Evolutionary conservation across 2,113 vertebrate species (phyloP).

Genomic region (Ammodytes marinus): DNA sequence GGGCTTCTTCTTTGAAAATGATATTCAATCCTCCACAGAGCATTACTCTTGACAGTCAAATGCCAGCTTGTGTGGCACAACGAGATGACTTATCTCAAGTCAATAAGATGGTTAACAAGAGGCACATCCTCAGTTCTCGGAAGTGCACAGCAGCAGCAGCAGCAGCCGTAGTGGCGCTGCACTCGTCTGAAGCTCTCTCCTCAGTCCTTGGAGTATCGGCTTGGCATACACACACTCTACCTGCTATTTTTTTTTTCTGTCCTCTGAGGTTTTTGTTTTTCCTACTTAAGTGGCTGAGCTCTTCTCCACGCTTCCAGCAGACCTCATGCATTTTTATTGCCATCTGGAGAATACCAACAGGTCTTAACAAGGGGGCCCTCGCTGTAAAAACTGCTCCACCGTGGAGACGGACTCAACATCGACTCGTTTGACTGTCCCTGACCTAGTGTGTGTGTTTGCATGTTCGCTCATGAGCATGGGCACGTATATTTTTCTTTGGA

Average conservation of each 20-base stretch:
- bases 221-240: conserved; percentile 66
- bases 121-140: conserved; percentile 69
- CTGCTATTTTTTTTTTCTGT: conserved; percentile 59
- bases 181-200: conserved; percentile 73
- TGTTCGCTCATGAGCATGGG: conserved; percentile 12
- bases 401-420: conserved; percentile 63
- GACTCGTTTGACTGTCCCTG: conserved; percentile 81
- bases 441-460: conserved; percentile 65
- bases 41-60: conserved; percentile 63
- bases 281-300: conserved; percentile 77
- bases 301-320: conserved; percentile 72
- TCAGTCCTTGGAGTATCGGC: conserved; percentile 69
- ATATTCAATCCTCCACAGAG: conserved; percentile 56
- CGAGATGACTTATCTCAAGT: conserved; percentile 64
- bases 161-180: conserved; percentile 32
- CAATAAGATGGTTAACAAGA: conserved; percentile 76
- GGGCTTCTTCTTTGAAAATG: conserved; percentile 42
- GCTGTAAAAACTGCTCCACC: conserved; percentile 67
- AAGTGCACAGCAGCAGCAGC: conserved; percentile 53
- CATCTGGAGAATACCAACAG: conserved; percentile 83
- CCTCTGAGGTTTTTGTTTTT: conserved; percentile 76
- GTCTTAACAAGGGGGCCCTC: conserved; percentile 79
- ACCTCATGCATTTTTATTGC: conserved; percentile 85
- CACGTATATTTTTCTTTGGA: neutral
- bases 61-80: conserved; percentile 66